Percentiles rank a stretch among this genome's conserved stretches.
These are phyloP conservation scores for Aythya baeri DNA, from an alignment of 2,113 vertebrate species.

Conservation along the genomic window DNA sequence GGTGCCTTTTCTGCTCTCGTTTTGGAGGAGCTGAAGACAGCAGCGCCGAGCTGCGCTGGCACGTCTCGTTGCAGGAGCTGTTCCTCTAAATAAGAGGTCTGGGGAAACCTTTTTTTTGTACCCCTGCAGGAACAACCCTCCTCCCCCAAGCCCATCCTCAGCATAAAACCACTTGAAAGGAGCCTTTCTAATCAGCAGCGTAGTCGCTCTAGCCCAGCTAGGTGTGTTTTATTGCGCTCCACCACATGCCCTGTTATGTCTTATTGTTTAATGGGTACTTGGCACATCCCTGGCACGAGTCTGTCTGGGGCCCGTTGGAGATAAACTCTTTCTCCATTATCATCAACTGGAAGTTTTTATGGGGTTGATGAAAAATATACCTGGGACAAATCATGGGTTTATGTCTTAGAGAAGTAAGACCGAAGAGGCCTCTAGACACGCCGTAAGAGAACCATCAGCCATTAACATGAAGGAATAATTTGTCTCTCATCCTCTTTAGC, in stretches of 20 bases:
- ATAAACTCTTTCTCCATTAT: not conserved
- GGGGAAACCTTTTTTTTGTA: not conserved
- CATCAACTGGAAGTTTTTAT: conserved; percentile 21
- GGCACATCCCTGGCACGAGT: not conserved
- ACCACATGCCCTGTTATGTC: not conserved
- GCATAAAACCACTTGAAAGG: not conserved
- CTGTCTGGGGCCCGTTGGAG: not conserved
- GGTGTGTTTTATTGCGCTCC: not conserved
- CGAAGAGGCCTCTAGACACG: not conserved
- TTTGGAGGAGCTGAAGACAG: not conserved
- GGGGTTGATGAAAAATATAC: not conserved
- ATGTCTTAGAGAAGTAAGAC: not conserved
- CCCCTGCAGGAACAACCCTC: rapidly evolving
- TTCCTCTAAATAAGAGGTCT: not conserved
- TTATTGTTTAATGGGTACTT: not conserved
- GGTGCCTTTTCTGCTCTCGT: not conserved
- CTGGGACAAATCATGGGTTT: not conserved
- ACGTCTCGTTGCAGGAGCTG: rapidly evolving
- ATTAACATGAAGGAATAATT: not conserved
- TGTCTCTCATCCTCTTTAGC: conserved; percentile 6
- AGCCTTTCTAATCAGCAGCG: not conserved
- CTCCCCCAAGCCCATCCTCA: not conserved
- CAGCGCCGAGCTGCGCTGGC: not conserved
- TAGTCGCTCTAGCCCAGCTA: rapidly evolving
- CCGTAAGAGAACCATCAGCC: not conserved